Evolutionary conservation across 2,113 vertebrate species (phyloP), one percentile per base, ranked within the genome.

Genomic region (Nesogale talazaci): DNA sequence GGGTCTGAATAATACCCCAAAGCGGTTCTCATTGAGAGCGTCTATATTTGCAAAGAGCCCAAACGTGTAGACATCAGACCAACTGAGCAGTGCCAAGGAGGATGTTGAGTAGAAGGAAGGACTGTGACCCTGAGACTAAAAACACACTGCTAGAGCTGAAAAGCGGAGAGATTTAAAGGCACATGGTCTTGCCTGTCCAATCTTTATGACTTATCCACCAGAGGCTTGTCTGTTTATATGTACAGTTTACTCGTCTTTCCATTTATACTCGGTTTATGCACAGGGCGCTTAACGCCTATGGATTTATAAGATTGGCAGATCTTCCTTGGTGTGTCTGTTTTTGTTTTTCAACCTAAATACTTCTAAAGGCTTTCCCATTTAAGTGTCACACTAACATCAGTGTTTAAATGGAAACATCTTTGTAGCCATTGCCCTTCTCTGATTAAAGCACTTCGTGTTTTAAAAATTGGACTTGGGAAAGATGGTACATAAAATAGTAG

Each of bases 291-390:
- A 94, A 94, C 59, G 46, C 93, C 93, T 95, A 17, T 79, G 74
- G 90, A 96, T 95, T 96, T 95, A 93, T 89, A 93, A 17, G 69
- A 56, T 59, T 97, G 96, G 94, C 95, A 95, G 95, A 86, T 86
- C 90, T 95, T 93, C 85, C 80, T 94, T 93, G 79, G 65, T 86
- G 90, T 67, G 77, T 95, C 95, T 93, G 94, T 84, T 96, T 97
- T 97, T 89, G 94, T 94, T 94, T 92, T 86, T 94, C 92, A 67
- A 92, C 89, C 86, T 88, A 93, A 97, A 93, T 95, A 86, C 85
- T 96, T 92, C 83, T 90, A 75, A 94, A 94, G 90, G 80, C 19
- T 31, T 88, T 94, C 57, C 40, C 80, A 84, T 90, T 95, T 82
- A 86, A 90, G 57, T 86, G 38, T 59, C 61, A 93, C 63, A 34